A percentile compares a stretch with the other conserved stretches of the same genome.
phyloP scores from a whole-genome alignment of 2,797 vertebrate genomes.

The Sebastes minor region DNA sequence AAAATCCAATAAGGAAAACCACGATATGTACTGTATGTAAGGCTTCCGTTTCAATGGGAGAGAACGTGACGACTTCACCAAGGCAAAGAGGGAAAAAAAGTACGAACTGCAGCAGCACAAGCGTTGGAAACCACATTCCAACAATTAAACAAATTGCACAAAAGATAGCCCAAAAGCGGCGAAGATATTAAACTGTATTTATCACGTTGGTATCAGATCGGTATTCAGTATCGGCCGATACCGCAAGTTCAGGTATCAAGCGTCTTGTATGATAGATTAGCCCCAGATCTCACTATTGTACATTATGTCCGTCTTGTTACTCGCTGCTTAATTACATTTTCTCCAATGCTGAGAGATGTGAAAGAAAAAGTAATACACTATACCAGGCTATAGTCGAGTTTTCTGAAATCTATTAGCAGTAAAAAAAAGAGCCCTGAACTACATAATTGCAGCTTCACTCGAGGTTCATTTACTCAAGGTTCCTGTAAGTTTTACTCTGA shows the following conservation, averaged over 20 bases:
- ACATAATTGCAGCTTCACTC: constrained; percentile 3
- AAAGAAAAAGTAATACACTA: not conserved
- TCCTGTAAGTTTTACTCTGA: constrained; percentile 30
- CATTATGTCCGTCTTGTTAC: constrained; percentile 11
- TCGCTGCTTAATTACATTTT: constrained; percentile 10
- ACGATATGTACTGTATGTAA: no score
- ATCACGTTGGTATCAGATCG: no score
- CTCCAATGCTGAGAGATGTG: not conserved
- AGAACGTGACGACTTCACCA: no score
- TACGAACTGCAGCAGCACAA: no score
- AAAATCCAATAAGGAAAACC: no score
- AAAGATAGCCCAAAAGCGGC: no score
- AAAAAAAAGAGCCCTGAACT: constrained; percentile 1
- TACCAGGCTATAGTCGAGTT: not conserved
- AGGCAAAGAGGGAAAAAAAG: no score
- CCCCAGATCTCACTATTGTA: constrained; percentile 11
- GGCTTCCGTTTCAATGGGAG: no score
- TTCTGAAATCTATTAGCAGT: constrained; percentile 39
- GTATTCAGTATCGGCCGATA: no score
- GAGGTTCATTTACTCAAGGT: constrained; percentile 22
- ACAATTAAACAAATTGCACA: no score
- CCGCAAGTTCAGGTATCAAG: not conserved
- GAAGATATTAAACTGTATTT: no score
- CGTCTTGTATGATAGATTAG: constrained; percentile 23
- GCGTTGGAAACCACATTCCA: no score